Evolutionary conservation across 2,797 vertebrate species (phyloP), one percentile per base, ranked within the genome.

Genomic region (Amblyraja radiata): DNA sequence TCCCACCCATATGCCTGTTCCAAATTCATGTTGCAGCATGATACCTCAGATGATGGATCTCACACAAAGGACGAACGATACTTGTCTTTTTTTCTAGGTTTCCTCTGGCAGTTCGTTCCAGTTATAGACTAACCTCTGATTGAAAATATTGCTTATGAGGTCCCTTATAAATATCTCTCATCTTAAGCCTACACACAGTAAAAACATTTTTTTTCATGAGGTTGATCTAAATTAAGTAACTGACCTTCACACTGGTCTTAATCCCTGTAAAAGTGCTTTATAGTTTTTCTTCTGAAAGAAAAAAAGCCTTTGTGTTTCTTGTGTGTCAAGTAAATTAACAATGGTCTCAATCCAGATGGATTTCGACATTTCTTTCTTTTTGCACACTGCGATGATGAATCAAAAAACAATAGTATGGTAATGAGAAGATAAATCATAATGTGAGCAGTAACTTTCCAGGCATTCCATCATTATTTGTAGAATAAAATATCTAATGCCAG

Each of bases 381-480:
- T 68, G 61, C n/a, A 65, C 32, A 88, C 84, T 88, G 84, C 10
- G 61, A 88, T 88, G 84, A 68, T 88, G 84, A 68, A 68, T 88
- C 84, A 88, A 88, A 65, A 63, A 88, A 28, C n/a, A 65, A 88
- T 65, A 21, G 14, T 18, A 68, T 65, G 61, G 61, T 88, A 88
- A 88, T 32, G n/a, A 88, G 84, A 88, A 68, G 7, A n/a, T 88
- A 65, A 68, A n/a, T 88, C 61, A 36, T 88, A 88, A 68, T 88
- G 61, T 14, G n/a, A 88, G n/a, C 61, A 68, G n/a, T 18, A 65
- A 32, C 28, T 18, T 36, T 68, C 84, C 2, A 10, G 63, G 84
- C 36, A 36, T 68, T 88, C 61, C 21, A 63, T 68, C 61, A 68
- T 68, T 88, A 18, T 68, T 36, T 21, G 65, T 68, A 36, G 28